Base-by-base conservation (phyloP, 2,113 vertebrate genomes). In the Sialia sialis region DNA sequence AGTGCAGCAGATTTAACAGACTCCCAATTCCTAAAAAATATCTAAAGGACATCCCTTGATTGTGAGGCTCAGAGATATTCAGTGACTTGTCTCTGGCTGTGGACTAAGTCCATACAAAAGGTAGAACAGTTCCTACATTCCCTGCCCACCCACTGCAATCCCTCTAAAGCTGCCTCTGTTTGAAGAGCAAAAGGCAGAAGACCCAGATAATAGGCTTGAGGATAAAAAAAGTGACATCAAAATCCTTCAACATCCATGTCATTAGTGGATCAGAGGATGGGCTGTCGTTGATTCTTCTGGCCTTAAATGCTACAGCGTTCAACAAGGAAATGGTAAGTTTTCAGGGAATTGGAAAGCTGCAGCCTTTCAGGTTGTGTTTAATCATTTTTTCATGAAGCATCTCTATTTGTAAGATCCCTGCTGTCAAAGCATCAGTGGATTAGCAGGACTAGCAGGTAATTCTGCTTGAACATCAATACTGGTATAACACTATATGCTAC, bases 191-290 rank as follows among this genome's bases (percentile, higher is more conserved):
- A 96, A 89, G 44, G 64, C 46, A 94, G 39, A 85, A 83, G 39
- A 91, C 59, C 26, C 59, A 79, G 48, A 93, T 88, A 94, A 95
- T 84, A 77, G 64, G 72, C 68, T 94, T 94, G 87, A 89, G 93
- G 79, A 95, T 93, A 79, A 97, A 91, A 94, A 92, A 85, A 91
- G 64, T 91, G 84, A 95, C 90, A 94, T 93, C 79, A 93, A 95
- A 96, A 93, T 92, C 87, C 89, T 88, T 93, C 90, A 86, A 64
- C 90, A 81, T 91, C 87, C 84, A 58, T 93, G 84, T 85, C 85
- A 91, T 95, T 94, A 91, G 59, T 70, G 46, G 70, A 94, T 95
- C 87, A 94, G 91, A 90, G 84, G 59, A 90, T 75, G 60, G 82
- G 64, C 72, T 95, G 75, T 63, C 49, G 0, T 59, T 68, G 72